Conservation (phyloP, 2,888 invertebrate species). For the Cyrtodaria siliqua region DNA sequence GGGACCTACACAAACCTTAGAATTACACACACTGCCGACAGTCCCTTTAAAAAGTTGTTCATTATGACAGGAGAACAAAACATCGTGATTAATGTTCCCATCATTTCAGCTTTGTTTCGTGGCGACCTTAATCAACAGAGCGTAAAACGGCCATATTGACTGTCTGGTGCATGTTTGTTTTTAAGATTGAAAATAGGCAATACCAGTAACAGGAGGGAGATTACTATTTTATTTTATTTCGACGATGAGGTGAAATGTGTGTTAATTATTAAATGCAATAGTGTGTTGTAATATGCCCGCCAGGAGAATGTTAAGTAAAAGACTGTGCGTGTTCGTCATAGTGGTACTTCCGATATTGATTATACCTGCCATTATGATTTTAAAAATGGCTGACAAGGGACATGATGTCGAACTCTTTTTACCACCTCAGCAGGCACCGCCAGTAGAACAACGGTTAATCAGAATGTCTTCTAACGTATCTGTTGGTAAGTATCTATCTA, state of each 20-base stretch:
- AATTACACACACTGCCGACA: no score
- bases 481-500: no score
- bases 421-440: slow-evolving; percentile 2
- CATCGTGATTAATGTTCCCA: no score
- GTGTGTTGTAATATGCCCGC: slow-evolving; percentile 36
- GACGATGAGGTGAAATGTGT: no score
- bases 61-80: no score
- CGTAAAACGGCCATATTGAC: slow-evolving; percentile 1
- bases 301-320: slow-evolving; percentile 51
- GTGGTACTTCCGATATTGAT: slow-evolving; percentile 55
- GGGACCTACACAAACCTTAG: no score
- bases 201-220: no score
- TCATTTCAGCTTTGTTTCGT: background rate
- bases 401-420: slow-evolving; percentile 24
- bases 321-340: slow-evolving; percentile 57
- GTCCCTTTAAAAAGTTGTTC: no score
- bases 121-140: background rate
- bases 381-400: slow-evolving; percentile 44
- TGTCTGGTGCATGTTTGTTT: background rate
- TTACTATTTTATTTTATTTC: no score
- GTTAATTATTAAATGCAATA: no score
- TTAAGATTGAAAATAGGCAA: background rate
- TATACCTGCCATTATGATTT: slow-evolving; percentile 52
- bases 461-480: background rate
- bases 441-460: background rate